These are phyloP conservation scores for Lophura swinhoii DNA, from an alignment of 2,797 vertebrate genomes.

Conservation along the genomic window DNA sequence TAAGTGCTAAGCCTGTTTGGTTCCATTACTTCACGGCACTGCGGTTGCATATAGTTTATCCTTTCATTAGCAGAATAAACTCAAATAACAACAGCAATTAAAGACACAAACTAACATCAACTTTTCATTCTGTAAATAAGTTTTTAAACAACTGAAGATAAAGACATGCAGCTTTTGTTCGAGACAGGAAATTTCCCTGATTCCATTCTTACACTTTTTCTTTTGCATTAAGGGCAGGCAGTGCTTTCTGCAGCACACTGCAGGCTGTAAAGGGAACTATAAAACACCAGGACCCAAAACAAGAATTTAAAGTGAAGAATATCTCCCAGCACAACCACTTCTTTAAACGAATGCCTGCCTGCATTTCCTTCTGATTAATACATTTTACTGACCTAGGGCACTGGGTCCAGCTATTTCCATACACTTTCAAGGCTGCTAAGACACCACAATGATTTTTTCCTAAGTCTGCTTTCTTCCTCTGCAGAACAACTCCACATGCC, in stretches of 20 bases:
- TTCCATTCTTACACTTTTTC: not conserved
- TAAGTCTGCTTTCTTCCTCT: not conserved
- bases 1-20: not conserved
- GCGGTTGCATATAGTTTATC: not conserved
- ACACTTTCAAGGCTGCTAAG: not conserved
- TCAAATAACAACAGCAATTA: not conserved
- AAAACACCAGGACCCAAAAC: not conserved
- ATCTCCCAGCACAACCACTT: not conserved
- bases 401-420: not conserved
- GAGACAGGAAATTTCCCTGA: not conserved
- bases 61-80: not conserved
- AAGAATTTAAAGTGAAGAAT: not conserved
- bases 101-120: fast-evolving
- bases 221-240: not conserved
- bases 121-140: not conserved
- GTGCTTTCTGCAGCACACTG: not conserved
- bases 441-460: not conserved
- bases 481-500: not conserved
- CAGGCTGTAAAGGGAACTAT: not conserved
- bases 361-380: not conserved
- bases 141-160: not conserved
- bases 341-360: not conserved
- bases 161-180: not conserved
- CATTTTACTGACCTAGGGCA: not conserved
- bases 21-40: not conserved